Conservation (phyloP, 1,140 invertebrate species). For the Ceratoteleas bidentatus region DNA sequence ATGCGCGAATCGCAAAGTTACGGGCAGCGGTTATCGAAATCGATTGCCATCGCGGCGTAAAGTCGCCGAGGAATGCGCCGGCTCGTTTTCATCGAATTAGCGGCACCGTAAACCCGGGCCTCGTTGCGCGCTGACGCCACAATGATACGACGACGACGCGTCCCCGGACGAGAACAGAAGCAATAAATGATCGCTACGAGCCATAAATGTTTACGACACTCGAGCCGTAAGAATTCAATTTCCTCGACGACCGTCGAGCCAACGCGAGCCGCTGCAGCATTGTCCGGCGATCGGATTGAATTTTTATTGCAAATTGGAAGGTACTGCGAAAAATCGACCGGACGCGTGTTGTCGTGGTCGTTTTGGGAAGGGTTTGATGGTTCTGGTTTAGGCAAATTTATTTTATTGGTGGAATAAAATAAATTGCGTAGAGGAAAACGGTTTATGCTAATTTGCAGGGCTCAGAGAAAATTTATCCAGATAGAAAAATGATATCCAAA, state of each 20-base stretch:
- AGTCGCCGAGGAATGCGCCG: slow-evolving; percentile 44
- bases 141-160: slow-evolving; percentile 49
- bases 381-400: too few relatives aligned
- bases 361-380: too few relatives aligned
- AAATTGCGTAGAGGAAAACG: too few relatives aligned
- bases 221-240: slow-evolving; percentile 41
- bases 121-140: slow-evolving; percentile 19
- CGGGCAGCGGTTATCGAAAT: slow-evolving; percentile 42
- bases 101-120: slow-evolving; percentile 52
- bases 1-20: slow-evolving; percentile 42
- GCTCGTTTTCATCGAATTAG: slow-evolving; percentile 64
- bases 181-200: slow-evolving; percentile 41
- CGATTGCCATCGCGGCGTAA: slow-evolving; percentile 42
- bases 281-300: neutral
- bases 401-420: too few relatives aligned
- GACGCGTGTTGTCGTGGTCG: too few relatives aligned
- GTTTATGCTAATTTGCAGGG: too few relatives aligned
- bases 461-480: too few relatives aligned
- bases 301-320: slow-evolving; percentile 18
- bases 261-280: too few relatives aligned
- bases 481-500: too few relatives aligned
- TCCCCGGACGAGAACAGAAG: slow-evolving; percentile 54
- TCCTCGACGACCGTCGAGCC: slow-evolving; percentile 22
- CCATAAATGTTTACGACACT: slow-evolving; percentile 69
- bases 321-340: too few relatives aligned